Conservation (phyloP, 37 sponge, comb jelly and placozoan species). For the Beroe ovata region DNA sequence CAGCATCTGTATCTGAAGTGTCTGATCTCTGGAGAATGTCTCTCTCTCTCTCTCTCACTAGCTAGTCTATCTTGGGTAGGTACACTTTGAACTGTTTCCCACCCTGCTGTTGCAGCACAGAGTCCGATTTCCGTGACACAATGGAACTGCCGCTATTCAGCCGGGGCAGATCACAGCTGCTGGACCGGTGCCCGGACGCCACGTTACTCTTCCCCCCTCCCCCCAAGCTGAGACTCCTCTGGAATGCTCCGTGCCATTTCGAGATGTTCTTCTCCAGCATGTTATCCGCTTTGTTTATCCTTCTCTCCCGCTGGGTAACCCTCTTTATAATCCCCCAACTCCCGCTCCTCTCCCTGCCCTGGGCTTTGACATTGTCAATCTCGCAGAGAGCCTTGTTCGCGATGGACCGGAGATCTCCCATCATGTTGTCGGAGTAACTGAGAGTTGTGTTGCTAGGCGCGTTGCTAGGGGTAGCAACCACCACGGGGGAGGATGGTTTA, state of each 20-base stretch:
- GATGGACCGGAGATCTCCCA: background rate
- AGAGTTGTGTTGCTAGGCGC: no score
- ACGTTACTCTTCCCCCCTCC: no score
- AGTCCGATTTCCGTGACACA: background rate
- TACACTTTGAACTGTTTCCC: background rate
- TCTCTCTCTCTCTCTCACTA: no score
- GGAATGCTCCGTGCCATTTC: background rate
- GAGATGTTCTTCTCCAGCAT: slow-evolving; percentile 12
- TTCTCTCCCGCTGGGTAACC: background rate
- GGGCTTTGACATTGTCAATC: background rate
- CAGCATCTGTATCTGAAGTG: no score
- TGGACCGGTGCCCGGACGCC: no score
- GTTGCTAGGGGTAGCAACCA: no score
- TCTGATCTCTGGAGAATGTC: no score
- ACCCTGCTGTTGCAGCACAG: background rate
- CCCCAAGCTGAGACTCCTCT: no score
- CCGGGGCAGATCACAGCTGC: slow-evolving; percentile 15
- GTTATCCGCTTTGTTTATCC: slow-evolving; percentile 2
- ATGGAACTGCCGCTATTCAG: background rate
- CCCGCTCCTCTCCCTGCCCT: background rate
- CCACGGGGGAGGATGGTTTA: no score
- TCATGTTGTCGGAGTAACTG: slow-evolving; percentile 28
- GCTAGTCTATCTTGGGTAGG: slow-evolving; percentile 13
- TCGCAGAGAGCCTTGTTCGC: background rate
- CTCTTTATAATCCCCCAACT: slow-evolving; percentile 26